Conservation (phyloP, 2,113 vertebrate genomes). For the Ariopsis seemanni region DNA sequence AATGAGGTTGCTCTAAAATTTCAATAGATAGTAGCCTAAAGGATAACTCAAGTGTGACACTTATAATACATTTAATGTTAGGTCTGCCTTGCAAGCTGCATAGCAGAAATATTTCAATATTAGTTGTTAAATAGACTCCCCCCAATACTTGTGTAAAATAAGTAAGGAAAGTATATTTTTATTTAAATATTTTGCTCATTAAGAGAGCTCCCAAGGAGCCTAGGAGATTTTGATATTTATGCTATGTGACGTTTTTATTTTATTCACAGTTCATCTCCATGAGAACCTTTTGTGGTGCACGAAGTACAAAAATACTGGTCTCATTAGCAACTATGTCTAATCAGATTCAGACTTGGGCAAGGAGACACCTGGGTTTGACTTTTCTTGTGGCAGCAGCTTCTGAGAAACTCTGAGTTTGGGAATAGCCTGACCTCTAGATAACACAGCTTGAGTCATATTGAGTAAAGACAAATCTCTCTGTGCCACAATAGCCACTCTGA, state of each 20-base stretch:
- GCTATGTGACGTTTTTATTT: not conserved
- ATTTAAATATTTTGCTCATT: not conserved
- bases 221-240: not conserved
- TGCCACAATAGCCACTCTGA: conserved; percentile 43
- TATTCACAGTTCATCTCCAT: conserved; percentile 21
- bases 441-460: conserved; percentile 54
- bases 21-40: not conserved
- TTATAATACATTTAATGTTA: not conserved
- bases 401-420: conserved; percentile 48
- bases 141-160: not conserved
- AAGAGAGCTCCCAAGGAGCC: not conserved
- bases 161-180: not conserved
- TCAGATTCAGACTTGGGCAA: conserved; percentile 12
- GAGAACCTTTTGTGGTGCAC: not conserved
- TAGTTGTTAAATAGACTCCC: not conserved
- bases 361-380: conserved; percentile 26
- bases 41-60: not conserved
- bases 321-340: conserved; percentile 25
- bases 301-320: conserved; percentile 16
- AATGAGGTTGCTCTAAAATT: not conserved
- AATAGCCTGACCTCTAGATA: conserved; percentile 53
- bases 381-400: conserved; percentile 15
- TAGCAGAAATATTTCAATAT: not conserved
- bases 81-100: not conserved
- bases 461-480: conserved; percentile 51